These are phyloP conservation scores for Amphiprion clarkii DNA, from an alignment of 2,797 vertebrate species.

Conservation along the genomic window DNA sequence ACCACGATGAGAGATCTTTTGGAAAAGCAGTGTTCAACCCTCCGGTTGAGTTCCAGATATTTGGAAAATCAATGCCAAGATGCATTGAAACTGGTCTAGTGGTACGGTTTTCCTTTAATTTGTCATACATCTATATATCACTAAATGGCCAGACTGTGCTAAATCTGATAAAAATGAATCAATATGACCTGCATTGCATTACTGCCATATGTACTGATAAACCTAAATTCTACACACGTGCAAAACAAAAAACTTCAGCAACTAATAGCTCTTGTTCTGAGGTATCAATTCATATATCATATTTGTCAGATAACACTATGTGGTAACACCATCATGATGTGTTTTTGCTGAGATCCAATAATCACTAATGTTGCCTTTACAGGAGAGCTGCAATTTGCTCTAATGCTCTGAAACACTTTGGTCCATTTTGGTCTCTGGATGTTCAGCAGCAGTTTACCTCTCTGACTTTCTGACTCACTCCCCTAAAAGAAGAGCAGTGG, in stretches of 20 bases:
- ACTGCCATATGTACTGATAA: not conserved
- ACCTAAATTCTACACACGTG: not conserved
- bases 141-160: no score
- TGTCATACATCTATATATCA: no score
- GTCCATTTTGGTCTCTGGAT: conserved; percentile 32
- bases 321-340: not conserved
- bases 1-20: no score
- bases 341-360: not conserved
- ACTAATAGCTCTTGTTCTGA: not conserved
- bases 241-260: not conserved
- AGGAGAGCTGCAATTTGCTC: conserved; percentile 24
- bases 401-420: conserved; percentile 28
- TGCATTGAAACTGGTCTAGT: no score
- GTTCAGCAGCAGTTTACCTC: conserved; percentile 35
- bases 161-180: not conserved
- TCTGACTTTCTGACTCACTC: conserved; percentile 68
- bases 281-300: not conserved
- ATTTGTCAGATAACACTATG: not conserved
- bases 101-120: no score
- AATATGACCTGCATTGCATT: not conserved
- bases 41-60: no score
- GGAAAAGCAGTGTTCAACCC: no score
- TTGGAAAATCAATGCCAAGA: no score
- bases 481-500: conserved; percentile 68
- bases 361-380: not conserved